Evolutionary conservation across 1,140 invertebrate species (phyloP).

Genomic region (Bombyx mandarina): DNA sequence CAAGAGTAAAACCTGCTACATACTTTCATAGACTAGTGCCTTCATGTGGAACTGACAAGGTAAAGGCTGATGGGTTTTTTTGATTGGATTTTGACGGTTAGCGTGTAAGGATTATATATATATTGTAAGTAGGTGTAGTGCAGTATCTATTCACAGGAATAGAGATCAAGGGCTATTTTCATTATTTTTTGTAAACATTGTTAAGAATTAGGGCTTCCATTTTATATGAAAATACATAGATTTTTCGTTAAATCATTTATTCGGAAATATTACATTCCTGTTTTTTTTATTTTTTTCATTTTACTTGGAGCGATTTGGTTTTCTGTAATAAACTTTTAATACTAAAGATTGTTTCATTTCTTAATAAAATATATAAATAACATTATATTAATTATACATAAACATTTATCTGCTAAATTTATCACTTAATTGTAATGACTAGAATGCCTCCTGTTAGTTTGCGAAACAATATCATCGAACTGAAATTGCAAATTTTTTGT

Average conservation of each 20-base stretch:
- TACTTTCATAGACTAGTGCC: not conserved
- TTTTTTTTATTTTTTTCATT: conserved; percentile 38
- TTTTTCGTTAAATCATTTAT: conserved; percentile 48
- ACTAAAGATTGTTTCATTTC: conserved; percentile 36
- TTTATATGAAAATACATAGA: conserved; percentile 16
- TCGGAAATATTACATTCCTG: conserved; percentile 54
- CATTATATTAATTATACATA: not conserved
- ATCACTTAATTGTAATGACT: conserved; percentile 47
- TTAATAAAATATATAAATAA: conserved; percentile 1
- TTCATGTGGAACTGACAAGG: conserved; percentile 12
- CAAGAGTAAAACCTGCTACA: too few species aligned
- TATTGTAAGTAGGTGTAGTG: not conserved
- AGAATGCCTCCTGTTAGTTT: conserved; percentile 39
- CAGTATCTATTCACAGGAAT: too few species aligned
- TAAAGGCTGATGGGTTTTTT: conserved; percentile 19
- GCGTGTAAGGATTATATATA: conserved; percentile 14
- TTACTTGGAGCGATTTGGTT: conserved; percentile 35
- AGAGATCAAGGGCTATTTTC: too few species aligned
- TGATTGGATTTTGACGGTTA: conserved; percentile 23
- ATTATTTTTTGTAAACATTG: too few species aligned
- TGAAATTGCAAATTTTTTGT: too few species aligned
- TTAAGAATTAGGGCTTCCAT: conserved; percentile 11
- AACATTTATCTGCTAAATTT: conserved; percentile 23
- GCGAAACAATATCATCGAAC: conserved; percentile 10
- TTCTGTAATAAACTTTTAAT: conserved; percentile 8